Base-by-base conservation (phyloP, 2,797 vertebrate genomes). In the Sebastes ruberrimus region DNA sequence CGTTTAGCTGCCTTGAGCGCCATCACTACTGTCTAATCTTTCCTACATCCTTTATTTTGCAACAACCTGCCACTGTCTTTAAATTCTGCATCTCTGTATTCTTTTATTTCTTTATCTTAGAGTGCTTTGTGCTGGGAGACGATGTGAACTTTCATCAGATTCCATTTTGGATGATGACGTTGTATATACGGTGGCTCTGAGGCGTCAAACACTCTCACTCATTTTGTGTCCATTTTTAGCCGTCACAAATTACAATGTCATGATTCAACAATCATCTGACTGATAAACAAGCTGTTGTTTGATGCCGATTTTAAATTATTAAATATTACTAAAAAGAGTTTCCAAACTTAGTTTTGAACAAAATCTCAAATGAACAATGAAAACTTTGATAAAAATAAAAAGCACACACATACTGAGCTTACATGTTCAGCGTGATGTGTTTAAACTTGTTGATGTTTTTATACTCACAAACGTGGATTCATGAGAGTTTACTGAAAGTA, bases 51-150 rank as follows among this genome's bases (percentile, higher is more conserved):
- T 46, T 18, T 46, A 7, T 46, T 46, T 46, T 46, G 6, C 16
- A 18, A 18, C 14, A 0, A 46, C 0, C 16, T 46, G 42, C 16
- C 42, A 46, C 42, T 46, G 0, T 18, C 42, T 46, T 46, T 18
- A 20, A 46, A 46, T 18, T 18, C 16, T 18, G 42, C 16, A 46
- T 20, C 42, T 46, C 16, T 46, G 0, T 46, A 46, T 46, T 18
- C 16, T 18, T 46, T 46, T 0, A 46, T 46, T 46, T 46, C 42
- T 7, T 46, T 8, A 46, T 46, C 0, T 0, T 46, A 46, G 0
- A 46, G 42, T 46, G 42, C 3, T 46, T 2, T 20, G 42, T 46
- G 16, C 42, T 18, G 16, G 42, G 42, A 46, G 42, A 46, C 1
- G 42, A 46, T 0, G 42, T 46, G 16, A 46, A 8, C 7, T 18